These are phyloP conservation scores for Diploptera punctata DNA, from an alignment of 2,888 invertebrate genomes.

Conservation along the genomic window DNA sequence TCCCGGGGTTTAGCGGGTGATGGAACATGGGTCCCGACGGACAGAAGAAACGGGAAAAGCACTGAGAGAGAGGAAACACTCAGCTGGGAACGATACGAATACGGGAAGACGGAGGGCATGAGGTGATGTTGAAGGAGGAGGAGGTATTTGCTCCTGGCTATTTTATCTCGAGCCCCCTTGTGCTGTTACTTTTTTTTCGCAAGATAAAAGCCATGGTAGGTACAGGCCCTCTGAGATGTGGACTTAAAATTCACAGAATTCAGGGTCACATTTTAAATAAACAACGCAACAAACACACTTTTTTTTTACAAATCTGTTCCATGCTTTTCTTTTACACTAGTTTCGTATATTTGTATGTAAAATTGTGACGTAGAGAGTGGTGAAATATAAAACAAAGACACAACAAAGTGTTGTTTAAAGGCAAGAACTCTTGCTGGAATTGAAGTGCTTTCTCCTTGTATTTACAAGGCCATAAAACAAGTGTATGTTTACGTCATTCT, in stretches of 20 bases:
- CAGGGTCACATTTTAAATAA: background rate
- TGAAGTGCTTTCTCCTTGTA: too few relatives aligned
- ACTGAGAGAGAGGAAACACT: slow-evolving; percentile 21
- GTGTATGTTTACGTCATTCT: too few relatives aligned
- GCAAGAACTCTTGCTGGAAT: too few relatives aligned
- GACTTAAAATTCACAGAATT: background rate
- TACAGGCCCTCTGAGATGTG: background rate
- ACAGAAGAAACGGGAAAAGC: slow-evolving; percentile 14
- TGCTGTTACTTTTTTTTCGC: background rate
- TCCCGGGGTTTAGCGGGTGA: slow-evolving; percentile 27
- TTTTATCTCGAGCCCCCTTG: slow-evolving; percentile 9
- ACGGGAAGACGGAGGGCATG: background rate
- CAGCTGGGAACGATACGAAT: slow-evolving; percentile 34
- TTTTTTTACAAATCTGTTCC: too few relatives aligned
- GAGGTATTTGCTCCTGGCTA: background rate
- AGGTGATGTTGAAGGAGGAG: background rate
- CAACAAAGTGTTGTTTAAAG: too few relatives aligned
- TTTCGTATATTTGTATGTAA: too few relatives aligned
- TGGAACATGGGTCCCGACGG: slow-evolving; percentile 35
- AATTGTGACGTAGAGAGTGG: too few relatives aligned
- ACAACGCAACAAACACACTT: too few relatives aligned
- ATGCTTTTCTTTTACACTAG: too few relatives aligned
- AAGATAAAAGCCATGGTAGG: background rate
- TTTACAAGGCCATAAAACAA: too few relatives aligned
- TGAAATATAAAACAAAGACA: too few relatives aligned